A percentile compares a stretch with the other conserved stretches of the same genome.
Evolutionary conservation across 1,140 invertebrate species (phyloP).

Genomic region (Tribolium madens): DNA sequence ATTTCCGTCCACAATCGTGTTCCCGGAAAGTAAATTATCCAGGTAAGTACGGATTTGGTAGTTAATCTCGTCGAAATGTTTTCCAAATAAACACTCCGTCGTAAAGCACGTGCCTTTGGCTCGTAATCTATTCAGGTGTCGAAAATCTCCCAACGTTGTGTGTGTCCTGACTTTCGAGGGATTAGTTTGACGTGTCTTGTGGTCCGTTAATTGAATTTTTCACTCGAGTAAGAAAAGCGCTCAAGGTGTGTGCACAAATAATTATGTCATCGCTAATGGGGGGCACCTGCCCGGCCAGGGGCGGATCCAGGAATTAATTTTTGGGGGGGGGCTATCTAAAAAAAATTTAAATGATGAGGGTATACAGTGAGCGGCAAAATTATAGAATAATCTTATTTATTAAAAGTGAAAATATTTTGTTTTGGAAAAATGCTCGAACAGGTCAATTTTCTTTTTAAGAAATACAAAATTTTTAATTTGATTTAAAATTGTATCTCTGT

Average conservation of each 20-base stretch:
- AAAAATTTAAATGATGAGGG: too few species aligned
- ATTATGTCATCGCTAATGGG: constrained; percentile 26
- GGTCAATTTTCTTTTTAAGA: too few species aligned
- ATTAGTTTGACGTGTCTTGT: constrained; percentile 25
- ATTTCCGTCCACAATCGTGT: constrained; percentile 15
- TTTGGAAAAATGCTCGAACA: too few species aligned
- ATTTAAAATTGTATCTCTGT: too few species aligned
- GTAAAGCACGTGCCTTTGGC: constrained; percentile 25
- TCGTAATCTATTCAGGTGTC: constrained; percentile 25
- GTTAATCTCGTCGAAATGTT: constrained; percentile 21
- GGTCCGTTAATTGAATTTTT: background rate
- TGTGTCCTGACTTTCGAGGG: constrained; percentile 2
- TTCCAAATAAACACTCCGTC: constrained; percentile 33
- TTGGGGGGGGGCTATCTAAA: too few species aligned
- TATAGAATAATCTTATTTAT: too few species aligned
- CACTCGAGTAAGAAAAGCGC: background rate
- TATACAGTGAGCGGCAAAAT: too few species aligned
- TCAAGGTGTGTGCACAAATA: constrained; percentile 2
- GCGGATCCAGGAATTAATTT: too few species aligned
- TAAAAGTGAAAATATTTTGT: too few species aligned
- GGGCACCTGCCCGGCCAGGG: constrained; percentile 35
- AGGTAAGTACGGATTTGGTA: background rate
- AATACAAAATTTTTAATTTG: too few species aligned
- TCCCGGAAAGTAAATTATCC: constrained; percentile 24
- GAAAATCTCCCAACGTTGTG: constrained; percentile 5